These are phyloP conservation scores for Indri indri DNA, from an alignment of 2,113 vertebrate species.

Conservation along the genomic window DNA sequence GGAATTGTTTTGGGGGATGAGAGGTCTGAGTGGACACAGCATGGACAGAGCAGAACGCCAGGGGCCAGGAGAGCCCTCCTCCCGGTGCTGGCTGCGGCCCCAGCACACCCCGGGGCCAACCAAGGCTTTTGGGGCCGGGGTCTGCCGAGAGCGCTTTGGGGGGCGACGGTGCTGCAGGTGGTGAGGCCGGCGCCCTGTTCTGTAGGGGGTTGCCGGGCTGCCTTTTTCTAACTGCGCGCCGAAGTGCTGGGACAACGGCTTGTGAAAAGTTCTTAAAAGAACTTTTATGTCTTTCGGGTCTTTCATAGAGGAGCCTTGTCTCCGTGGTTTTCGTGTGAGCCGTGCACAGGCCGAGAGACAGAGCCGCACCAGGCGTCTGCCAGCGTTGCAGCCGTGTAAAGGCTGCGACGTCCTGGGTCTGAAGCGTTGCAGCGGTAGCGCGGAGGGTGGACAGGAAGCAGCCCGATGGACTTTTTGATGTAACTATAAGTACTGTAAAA, in stretches of 20 bases:
- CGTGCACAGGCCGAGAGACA: accelerated
- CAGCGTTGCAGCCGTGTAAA: not conserved
- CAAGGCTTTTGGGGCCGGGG: not conserved
- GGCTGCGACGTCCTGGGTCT: accelerated
- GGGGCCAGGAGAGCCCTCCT: not conserved
- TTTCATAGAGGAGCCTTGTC: not conserved
- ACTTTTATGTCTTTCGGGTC: not conserved
- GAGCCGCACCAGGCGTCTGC: no score
- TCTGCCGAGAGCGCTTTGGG: not conserved
- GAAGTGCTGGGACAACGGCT: not conserved
- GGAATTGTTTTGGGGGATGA: not conserved
- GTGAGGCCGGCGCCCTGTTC: not conserved
- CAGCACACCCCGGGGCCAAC: not conserved
- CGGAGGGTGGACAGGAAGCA: not conserved
- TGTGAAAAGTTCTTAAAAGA: not conserved
- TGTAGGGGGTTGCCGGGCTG: not conserved
- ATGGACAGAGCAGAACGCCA: not conserved
- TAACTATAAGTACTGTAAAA: not conserved
- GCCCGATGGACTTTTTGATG: not conserved
- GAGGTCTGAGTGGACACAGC: not conserved
- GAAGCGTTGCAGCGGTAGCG: accelerated
- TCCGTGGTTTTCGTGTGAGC: not conserved
- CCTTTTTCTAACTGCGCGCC: not conserved
- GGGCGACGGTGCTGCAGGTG: not conserved
- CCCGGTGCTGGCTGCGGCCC: no score